Evolutionary conservation across 2,888 invertebrate species (phyloP).

Genomic region (Patella pellucida): DNA sequence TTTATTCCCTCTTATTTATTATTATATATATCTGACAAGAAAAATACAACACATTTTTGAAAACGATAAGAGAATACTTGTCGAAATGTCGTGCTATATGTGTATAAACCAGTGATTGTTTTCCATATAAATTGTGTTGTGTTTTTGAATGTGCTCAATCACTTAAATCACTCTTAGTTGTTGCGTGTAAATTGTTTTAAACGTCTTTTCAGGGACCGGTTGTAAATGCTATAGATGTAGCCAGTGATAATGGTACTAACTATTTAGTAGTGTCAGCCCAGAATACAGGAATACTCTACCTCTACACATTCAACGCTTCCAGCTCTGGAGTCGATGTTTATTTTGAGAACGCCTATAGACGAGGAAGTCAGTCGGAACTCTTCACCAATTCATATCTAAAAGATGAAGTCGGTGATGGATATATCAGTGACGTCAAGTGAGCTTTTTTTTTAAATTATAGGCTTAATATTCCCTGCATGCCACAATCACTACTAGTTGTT

Average conservation of each 20-base stretch:
- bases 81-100: no score
- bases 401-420: conserved; percentile 7
- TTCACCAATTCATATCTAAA: conserved; percentile 1
- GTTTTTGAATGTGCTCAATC: no score
- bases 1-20: no score
- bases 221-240: conserved; percentile 15
- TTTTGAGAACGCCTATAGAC: conserved; percentile 13
- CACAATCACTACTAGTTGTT: no score
- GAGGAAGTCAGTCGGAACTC: conserved; percentile 8
- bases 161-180: no score
- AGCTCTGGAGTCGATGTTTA: not conserved
- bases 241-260: not conserved
- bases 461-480: no score
- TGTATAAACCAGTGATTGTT: no score
- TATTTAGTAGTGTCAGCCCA: conserved; percentile 12
- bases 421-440: conserved; percentile 18
- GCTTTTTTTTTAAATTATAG: not conserved
- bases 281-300: conserved; percentile 14
- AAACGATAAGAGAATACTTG: no score
- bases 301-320: conserved; percentile 14
- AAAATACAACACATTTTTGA: no score
- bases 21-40: no score
- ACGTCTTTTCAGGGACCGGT: conserved; percentile 17
- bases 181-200: no score
- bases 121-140: no score